Evolutionary conservation across 1,140 invertebrate genomes (phyloP), one percentile per base, ranked within the genome.

Genomic region (Lerema accius): DNA sequence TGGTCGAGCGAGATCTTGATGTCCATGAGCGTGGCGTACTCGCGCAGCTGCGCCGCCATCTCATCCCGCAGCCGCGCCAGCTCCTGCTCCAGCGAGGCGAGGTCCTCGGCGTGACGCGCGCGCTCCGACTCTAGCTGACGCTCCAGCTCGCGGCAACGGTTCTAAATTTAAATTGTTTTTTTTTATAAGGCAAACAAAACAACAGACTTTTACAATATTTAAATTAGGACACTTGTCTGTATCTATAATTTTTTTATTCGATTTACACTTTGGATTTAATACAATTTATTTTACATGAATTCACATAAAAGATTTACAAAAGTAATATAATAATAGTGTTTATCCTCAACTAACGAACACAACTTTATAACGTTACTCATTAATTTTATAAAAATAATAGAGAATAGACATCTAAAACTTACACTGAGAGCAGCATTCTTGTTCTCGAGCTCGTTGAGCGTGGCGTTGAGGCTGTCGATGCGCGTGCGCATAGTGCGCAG

Each of bases 11-110:
- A 97, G 6, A 98, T 94, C 91, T 99, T 99, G 78, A 99, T 97
- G 82, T 99, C 98, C 95, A 99, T 96, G 28, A 99, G 93, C 81
- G 98, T 97, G 83, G 98, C 96, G 90, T 99, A 99, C 81, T 99
- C 98, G 73, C 96, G 93, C 50, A 98, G 87, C 74, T 99, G 95
- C n/a, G 94, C 92, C 3, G 95, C 94, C 94, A 99, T 97, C 73
- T 97, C 95, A 17, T 96, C 94, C 7, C 96, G 93, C 63, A 99
- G 92, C 0, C 94, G 91, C 1, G 93, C 86, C 61, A 99, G 91
- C 87, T 99, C 97, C 26, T 93, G 93, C 73, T 99, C 97, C 58
- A 95, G 84, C 9, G 93, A 89, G 0, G 94, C 93, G 50, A 97
- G 84, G 64, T 95, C 94, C 66, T 95, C 94, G 3, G 94, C 92